Base-by-base conservation (phyloP, 2,888 invertebrate genomes). In the Meliscaeva auricollis region DNA sequence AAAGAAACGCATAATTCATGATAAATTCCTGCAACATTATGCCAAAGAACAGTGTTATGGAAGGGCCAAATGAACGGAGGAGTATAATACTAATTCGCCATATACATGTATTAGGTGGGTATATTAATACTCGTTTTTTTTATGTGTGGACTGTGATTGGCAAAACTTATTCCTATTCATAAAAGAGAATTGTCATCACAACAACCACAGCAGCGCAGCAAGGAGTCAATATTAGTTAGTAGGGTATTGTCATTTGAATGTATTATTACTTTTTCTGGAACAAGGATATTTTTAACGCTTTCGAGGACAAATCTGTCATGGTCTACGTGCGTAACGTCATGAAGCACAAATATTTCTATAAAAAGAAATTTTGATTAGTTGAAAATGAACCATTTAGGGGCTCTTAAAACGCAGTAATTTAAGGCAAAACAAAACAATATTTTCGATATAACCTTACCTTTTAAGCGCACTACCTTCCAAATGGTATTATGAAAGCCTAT, bases 261-360 rank as follows among this genome's bases (percentile, higher is more conserved):
- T 26, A 41, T 41, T 44, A 41, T 60, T 26, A 1, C 20, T 22
- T 22, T 56, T 13, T 38, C 2, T 22, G 35, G 20, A 38, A 58
- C 38, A 41, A 22, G 26, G 20, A 60, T 60, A 60, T 60, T 60
- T 60, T 44, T 41, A 60, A 38, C 7, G 0, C 1, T 38, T 58
- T 13, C 38, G 38, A 58, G 38, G 22, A 38, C 5, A n/a, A n/a
- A n/a, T n/a, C n/a, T n/a, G n/a, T n/a, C n/a, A 4, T 20, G 60
- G 38, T 60, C 22, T 60, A n/a, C 20, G 20, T 38, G 20, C 7
- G 17, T 20, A 26, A 26, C 4, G n/a, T 30, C n/a, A n/a, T 52
- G 26, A 6, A n/a, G 13, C 60, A 60, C 9, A 60, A n/a, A 4
- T 9, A 15, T 9, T 41, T 41, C 60, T 44, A 60, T 41, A 60